Evolutionary conservation across 2,797 vertebrate genomes (phyloP).

Genomic region (Sebastes minor): DNA sequence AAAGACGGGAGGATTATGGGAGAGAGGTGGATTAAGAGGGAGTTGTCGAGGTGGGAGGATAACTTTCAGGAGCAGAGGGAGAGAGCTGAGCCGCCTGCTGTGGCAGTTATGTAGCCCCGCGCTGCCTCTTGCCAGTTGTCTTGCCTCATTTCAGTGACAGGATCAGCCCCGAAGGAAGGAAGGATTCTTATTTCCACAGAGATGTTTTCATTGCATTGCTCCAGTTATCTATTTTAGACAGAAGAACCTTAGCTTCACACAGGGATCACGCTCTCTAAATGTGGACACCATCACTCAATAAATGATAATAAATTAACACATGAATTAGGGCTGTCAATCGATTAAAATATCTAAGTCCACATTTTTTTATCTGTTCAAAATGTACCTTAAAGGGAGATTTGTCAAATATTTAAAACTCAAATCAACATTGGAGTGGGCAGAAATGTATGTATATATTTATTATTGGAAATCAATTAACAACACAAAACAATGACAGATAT

Average conservation of each 20-base stretch:
- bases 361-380: too few species aligned
- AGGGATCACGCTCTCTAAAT: not conserved
- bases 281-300: not conserved
- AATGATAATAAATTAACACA: not conserved
- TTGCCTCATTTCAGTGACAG: conserved; percentile 43
- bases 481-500: too few species aligned
- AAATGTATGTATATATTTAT: too few species aligned
- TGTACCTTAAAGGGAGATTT: too few species aligned
- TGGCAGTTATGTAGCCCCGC: conserved; percentile 52
- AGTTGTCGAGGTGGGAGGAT: conserved; percentile 51
- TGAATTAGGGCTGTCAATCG: too few species aligned
- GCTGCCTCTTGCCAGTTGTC: conserved; percentile 61
- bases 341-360: too few species aligned
- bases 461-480: too few species aligned
- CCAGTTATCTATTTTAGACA: not conserved
- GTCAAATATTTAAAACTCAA: too few species aligned
- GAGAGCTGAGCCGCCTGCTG: conserved; percentile 54
- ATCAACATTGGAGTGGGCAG: too few species aligned
- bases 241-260: not conserved
- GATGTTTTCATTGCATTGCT: not conserved
- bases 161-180: not conserved
- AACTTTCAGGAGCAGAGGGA: conserved; percentile 61
- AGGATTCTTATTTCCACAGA: not conserved
- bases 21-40: conserved; percentile 32
- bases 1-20: conserved; percentile 45